A percentile compares a stretch with the other conserved stretches of the same genome.
These are phyloP conservation scores for Hirtodrosophila histrioides DNA, from an alignment of 2,888 invertebrate species.

Conservation along the genomic window DNA sequence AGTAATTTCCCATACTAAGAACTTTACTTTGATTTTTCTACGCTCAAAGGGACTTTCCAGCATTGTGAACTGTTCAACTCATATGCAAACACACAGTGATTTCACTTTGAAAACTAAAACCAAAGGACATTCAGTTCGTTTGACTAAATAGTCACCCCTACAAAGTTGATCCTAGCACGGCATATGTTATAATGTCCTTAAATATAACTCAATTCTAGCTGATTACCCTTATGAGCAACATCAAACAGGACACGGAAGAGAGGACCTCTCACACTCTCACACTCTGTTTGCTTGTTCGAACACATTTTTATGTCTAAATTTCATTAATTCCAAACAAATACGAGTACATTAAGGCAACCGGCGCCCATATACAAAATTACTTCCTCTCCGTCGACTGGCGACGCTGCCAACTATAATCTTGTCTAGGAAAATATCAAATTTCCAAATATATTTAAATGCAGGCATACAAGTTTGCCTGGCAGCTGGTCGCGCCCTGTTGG, in stretches of 20 bases:
- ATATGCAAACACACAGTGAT: conserved; percentile 42
- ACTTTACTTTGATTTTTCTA: not conserved
- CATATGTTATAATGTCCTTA: conserved; percentile 64
- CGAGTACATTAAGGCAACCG: conserved; percentile 25
- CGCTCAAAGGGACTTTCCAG: conserved; percentile 5
- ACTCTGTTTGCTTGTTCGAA: conserved; percentile 50
- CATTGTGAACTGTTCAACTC: conserved; percentile 5
- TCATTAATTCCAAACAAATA: conserved; percentile 76
- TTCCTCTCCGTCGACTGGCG: conserved; percentile 48
- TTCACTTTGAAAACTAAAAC: conserved; percentile 34
- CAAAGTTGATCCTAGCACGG: conserved; percentile 19
- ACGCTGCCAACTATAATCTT: conserved; percentile 16
- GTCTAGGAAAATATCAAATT: conserved; percentile 69
- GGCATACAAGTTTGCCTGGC: conserved; percentile 24
- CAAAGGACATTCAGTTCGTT: conserved; percentile 23
- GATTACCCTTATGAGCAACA: conserved; percentile 70
- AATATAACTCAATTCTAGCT: conserved; percentile 72
- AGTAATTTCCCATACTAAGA: not conserved
- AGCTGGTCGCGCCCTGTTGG: conserved; percentile 48
- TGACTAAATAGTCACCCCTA: conserved; percentile 20
- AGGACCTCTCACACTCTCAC: conserved; percentile 12
- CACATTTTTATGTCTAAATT: conserved; percentile 72
- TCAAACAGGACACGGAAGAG: conserved; percentile 43
- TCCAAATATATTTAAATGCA: conserved; percentile 65
- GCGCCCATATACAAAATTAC: conserved; percentile 71